A percentile compares a stretch with the other conserved stretches of the same genome.
Evolutionary conservation across 1,140 invertebrate species (phyloP).

Genomic region (Mya arenaria): DNA sequence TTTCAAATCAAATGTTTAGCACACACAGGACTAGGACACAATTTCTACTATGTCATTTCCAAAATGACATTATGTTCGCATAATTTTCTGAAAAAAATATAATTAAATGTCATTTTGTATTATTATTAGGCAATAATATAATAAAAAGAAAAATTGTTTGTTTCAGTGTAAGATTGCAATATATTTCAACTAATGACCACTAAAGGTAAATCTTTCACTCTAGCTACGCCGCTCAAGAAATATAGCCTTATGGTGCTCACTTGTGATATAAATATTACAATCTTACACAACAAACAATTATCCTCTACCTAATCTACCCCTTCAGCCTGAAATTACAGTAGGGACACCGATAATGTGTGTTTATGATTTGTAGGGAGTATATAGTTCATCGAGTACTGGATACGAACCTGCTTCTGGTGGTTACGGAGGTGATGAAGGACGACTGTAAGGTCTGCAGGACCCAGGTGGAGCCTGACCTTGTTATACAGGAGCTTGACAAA

Average conservation of each 20-base stretch:
- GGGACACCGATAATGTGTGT: neutral
- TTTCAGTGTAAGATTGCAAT: no score
- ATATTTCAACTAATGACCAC: neutral
- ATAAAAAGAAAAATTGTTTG: no score
- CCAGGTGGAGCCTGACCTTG: neutral
- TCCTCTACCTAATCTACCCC: neutral
- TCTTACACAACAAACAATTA: neutral
- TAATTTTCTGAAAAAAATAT: no score
- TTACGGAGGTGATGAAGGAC: constrained; percentile 47
- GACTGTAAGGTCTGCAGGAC: constrained; percentile 53
- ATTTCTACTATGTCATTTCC: no score
- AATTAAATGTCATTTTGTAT: no score
- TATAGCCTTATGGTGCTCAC: neutral
- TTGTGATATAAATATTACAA: neutral
- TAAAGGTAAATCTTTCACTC: neutral
- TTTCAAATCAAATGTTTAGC: no score
- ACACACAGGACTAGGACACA: no score
- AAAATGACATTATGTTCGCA: no score
- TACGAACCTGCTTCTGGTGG: constrained; percentile 65
- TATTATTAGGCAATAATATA: no score
- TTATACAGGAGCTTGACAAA: constrained; percentile 51
- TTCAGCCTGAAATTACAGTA: neutral
- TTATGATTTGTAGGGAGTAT: constrained; percentile 53
- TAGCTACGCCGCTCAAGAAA: neutral
- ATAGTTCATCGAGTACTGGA: constrained; percentile 35